Evolutionary conservation across 37 sponge, comb jelly and placozoan genomes (phyloP).

Genomic region (Cliona cf. orientalis): DNA sequence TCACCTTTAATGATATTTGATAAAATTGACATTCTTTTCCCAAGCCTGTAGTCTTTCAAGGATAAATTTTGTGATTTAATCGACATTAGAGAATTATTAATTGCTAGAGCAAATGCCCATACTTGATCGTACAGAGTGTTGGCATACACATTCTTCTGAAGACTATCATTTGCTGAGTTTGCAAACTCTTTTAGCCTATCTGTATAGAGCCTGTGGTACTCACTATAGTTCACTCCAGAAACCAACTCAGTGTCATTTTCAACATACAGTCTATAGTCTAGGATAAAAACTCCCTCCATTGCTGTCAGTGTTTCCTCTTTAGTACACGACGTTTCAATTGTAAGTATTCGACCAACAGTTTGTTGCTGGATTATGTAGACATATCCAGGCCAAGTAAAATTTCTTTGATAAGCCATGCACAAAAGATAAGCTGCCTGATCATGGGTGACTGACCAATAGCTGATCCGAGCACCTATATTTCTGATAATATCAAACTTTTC

Average conservation of each 20-base stretch:
- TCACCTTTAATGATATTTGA: too few relatives aligned
- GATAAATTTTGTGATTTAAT: too few relatives aligned
- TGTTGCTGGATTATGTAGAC: slow-evolving; percentile 34
- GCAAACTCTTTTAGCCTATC: slow-evolving; percentile 3
- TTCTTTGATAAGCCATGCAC: slow-evolving; percentile 25
- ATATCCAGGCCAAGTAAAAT: slow-evolving; percentile 31
- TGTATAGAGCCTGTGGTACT: slow-evolving; percentile 36
- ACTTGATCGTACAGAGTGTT: slow-evolving; percentile 46
- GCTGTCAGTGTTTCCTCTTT: slow-evolving; percentile 10
- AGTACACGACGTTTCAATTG: neutral
- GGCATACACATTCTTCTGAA: slow-evolving; percentile 14
- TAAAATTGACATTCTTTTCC: too few relatives aligned
- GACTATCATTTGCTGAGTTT: neutral
- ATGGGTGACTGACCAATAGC: slow-evolving; percentile 4
- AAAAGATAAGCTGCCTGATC: slow-evolving; percentile 13
- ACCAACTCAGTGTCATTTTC: neutral
- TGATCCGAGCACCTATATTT: slow-evolving; percentile 8
- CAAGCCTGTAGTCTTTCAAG: too few relatives aligned
- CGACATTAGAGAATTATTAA: too few relatives aligned
- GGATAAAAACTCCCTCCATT: slow-evolving; percentile 19
- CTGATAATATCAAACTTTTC: neutral
- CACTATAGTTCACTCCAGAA: slow-evolving; percentile 17
- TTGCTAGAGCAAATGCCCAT: slow-evolving; percentile 50
- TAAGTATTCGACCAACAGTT: neutral
- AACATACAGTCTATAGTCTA: neutral